These are phyloP conservation scores for Notodonta dromedarius DNA, from an alignment of 2,888 invertebrate species.

Conservation along the genomic window DNA sequence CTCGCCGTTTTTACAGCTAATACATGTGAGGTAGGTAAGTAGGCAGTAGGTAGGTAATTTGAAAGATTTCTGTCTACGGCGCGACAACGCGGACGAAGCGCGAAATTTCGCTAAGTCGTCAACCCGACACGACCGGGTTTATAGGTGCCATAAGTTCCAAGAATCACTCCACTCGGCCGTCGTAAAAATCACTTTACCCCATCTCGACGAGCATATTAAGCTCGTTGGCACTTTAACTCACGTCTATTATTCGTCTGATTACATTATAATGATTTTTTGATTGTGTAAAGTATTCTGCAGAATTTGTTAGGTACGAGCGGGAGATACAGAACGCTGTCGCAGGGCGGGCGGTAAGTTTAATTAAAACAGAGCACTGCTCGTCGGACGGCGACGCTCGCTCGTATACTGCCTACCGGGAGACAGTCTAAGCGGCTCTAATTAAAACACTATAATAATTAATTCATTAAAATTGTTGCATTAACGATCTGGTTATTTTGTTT, in stretches of 20 bases:
- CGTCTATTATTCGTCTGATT: conserved; percentile 35
- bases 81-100: conserved; percentile 45
- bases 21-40: conserved; percentile 61
- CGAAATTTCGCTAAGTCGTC: conserved; percentile 74
- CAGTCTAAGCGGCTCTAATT: conserved; percentile 64
- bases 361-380: conserved; percentile 67
- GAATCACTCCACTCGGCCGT: conserved; percentile 65
- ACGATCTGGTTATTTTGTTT: conserved; percentile 52
- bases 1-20: conserved; percentile 65
- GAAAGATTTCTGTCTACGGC: conserved; percentile 64
- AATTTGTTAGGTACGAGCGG: conserved; percentile 42
- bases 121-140: conserved; percentile 72
- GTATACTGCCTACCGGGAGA: conserved; percentile 42
- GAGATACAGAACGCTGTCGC: conserved; percentile 40
- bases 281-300: conserved; percentile 39
- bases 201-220: conserved; percentile 41
- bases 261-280: conserved; percentile 41
- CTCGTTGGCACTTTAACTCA: conserved; percentile 46
- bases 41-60: conserved; percentile 58
- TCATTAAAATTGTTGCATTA: conserved; percentile 53
- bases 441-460: conserved; percentile 71
- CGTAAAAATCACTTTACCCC: conserved; percentile 74
- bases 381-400: conserved; percentile 39
- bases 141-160: conserved; percentile 76
- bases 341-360: conserved; percentile 61